Percentiles rank a stretch among this genome's conserved stretches.
Evolutionary conservation across 2,113 vertebrate species (phyloP).

Genomic region (Boulengeromyrus knoepffleri): DNA sequence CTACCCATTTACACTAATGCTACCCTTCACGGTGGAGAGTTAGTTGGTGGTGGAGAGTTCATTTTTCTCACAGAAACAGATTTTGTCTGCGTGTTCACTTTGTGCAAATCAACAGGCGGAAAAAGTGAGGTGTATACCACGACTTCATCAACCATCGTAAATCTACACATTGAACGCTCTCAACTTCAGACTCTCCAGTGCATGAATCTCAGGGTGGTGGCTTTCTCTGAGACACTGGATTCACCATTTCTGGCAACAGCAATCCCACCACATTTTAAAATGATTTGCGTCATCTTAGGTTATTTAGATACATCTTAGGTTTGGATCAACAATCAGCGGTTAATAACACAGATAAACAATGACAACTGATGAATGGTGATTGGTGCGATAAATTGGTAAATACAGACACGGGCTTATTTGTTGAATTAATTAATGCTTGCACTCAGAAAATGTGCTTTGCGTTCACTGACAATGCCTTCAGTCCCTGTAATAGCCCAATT

Average conservation of each 20-base stretch:
- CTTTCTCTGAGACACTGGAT: no score
- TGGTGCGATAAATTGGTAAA: neutral
- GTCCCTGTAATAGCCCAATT: neutral
- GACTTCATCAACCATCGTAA: no score
- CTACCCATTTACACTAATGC: no score
- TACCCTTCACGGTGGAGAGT: no score
- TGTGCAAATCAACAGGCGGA: neutral
- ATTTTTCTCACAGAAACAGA: neutral
- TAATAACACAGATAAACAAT: neutral
- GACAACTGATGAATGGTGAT: neutral
- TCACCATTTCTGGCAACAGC: neutral
- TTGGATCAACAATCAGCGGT: neutral
- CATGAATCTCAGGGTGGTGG: no score
- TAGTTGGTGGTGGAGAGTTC: neutral
- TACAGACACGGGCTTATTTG: neutral
- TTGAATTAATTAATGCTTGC: neutral
- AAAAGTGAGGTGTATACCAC: neutral
- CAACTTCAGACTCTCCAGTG: no score
- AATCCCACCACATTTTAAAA: neutral
- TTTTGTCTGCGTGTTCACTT: neutral
- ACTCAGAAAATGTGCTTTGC: neutral
- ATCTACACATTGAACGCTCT: no score
- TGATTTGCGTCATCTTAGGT: neutral
- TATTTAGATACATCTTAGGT: neutral
- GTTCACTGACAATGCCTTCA: neutral